Evolutionary conservation across 2,888 invertebrate species (phyloP).

Genomic region (Cetonia aurata): DNA sequence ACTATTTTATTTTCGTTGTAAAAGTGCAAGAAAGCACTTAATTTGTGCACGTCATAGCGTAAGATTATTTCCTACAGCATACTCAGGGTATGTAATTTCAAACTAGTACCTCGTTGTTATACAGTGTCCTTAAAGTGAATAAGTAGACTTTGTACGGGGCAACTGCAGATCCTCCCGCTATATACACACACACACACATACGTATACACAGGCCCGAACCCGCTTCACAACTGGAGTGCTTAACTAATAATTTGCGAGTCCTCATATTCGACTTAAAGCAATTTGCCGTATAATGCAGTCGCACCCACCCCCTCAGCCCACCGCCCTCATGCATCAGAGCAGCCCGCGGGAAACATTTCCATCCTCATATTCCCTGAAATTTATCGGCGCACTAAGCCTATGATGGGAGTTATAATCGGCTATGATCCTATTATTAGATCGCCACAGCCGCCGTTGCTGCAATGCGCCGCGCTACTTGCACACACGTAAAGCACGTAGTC

Average conservation of each 20-base stretch:
- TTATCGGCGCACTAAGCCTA: constrained; percentile 64
- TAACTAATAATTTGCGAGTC: constrained; percentile 50
- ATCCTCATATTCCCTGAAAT: constrained; percentile 58
- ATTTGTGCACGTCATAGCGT: too few relatives aligned
- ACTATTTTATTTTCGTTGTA: too few relatives aligned
- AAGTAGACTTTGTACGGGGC: too few relatives aligned
- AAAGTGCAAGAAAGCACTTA: too few relatives aligned
- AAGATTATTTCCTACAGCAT: too few relatives aligned
- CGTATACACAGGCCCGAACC: too few relatives aligned
- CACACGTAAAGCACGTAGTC: background rate
- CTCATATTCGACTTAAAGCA: constrained; percentile 51
- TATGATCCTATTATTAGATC: constrained; percentile 66
- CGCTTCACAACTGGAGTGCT: constrained; percentile 32
- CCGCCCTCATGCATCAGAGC: constrained; percentile 46
- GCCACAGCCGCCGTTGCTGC: constrained; percentile 52
- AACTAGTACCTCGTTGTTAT: too few relatives aligned
- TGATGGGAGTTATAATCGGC: constrained; percentile 65
- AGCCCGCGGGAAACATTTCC: constrained; percentile 48
- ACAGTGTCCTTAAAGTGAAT: too few relatives aligned
- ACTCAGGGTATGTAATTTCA: too few relatives aligned
- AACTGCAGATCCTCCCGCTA: too few relatives aligned
- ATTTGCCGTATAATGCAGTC: constrained; percentile 51
- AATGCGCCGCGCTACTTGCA: constrained; percentile 18
- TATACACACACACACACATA: too few relatives aligned
- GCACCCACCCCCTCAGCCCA: constrained; percentile 5